Evolutionary conservation across 2,888 invertebrate species (phyloP), one percentile per base, ranked within the genome.

Genomic region (Galeopsomyia nigrocyanea): DNA sequence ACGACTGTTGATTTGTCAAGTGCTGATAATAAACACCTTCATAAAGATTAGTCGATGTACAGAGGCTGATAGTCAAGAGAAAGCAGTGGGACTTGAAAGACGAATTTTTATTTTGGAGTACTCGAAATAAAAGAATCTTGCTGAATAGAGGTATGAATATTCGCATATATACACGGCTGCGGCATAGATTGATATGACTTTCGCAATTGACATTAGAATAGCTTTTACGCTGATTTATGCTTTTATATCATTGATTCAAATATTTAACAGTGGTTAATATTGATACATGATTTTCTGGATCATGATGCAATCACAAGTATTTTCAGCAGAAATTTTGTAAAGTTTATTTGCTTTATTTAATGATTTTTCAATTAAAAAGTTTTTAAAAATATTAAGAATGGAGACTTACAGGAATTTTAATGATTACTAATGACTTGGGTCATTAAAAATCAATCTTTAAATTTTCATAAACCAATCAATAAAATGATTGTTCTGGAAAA

Each of bases 141-240:
- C 26, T 60, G 10, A 46, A 17, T 26, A 10, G 60, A 60, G 64
- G 73, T 68, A 68, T 39, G 39, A 68, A 57, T 57, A 17, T 61
- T 31, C 7, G 39, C 39, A 39, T 13, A 39, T 39, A 39, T 39
- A 39, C 39, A 39, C 39, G 10, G 7, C 39, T 39, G 7, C 13
- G 7, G 39, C 10, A 13, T 57, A 50, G 13, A 72, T 72, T 72
- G 53, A 68, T 72, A 61, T 73, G 73, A 73, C 73, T 68, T 73
- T 73, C 64, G 3, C 1, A 63, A 60, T 64, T 64, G 63, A 53
- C 68, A 39, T 58, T 51, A 39, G 31, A 55, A 26, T 39, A 16
- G 31, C 31, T 31, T 22, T 51, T 22, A 10, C 22, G 2, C 39
- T 71, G 26, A 13, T 17, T 51, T 9, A 39, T 10, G 10, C 26